Conservation (phyloP, 2,888 invertebrate species). For the Entomobrya multifasciata region DNA sequence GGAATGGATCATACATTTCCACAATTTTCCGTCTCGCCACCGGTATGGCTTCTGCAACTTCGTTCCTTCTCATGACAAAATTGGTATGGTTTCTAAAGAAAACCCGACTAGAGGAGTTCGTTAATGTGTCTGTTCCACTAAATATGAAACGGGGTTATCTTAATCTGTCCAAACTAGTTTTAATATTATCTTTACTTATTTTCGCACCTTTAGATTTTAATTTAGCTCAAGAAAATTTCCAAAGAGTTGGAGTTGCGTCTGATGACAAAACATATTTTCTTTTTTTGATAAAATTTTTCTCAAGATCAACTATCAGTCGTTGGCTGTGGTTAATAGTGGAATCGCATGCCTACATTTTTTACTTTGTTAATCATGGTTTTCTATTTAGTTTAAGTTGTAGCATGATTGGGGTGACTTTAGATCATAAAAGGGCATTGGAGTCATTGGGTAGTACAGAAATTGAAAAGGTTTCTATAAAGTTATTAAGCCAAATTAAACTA, state of each 20-base stretch:
- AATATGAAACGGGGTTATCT: no score
- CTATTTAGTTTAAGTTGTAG: not conserved
- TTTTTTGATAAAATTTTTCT: not conserved
- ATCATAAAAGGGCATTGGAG: not conserved
- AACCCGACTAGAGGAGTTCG: not conserved
- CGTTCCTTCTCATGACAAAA: not conserved
- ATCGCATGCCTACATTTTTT: not conserved
- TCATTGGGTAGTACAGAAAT: not conserved
- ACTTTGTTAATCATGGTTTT: not conserved
- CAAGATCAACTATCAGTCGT: no score
- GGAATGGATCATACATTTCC: not conserved
- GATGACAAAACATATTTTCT: not conserved
- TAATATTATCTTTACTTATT: not conserved
- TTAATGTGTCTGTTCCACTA: no score
- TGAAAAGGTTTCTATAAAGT: not conserved
- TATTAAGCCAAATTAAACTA: not conserved
- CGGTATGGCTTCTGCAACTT: not conserved
- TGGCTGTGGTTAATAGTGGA: not conserved
- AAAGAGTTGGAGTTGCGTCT: no score
- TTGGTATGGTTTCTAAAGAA: not conserved
- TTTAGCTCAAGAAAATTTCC: not conserved
- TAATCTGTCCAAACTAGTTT: not conserved
- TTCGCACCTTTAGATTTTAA: not conserved
- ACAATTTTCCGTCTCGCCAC: not conserved
- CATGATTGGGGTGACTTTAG: not conserved